These are phyloP conservation scores for Prorops nasuta DNA, from an alignment of 1,140 invertebrate genomes.

Conservation along the genomic window DNA sequence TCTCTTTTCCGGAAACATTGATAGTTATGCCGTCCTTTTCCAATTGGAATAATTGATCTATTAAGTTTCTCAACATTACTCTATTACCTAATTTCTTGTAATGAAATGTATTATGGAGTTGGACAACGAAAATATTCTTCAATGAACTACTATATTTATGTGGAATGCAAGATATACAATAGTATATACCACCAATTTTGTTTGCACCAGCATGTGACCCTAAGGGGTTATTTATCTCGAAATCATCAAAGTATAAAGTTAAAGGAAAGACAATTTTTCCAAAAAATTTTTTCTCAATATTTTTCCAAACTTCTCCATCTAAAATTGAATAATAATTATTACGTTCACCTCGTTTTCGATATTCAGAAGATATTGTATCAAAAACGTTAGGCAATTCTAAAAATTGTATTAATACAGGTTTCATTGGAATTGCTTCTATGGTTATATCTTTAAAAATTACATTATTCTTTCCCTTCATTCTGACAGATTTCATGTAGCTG, in stretches of 20 bases:
- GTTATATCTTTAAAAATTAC: too few species aligned
- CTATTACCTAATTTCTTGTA: too few species aligned
- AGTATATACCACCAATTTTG: too few species aligned
- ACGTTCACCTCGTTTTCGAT: not conserved
- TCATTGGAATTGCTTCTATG: not conserved
- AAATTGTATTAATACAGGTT: not conserved
- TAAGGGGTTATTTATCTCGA: conserved; percentile 9
- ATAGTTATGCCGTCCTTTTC: too few species aligned
- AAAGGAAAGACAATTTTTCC: conserved; percentile 8
- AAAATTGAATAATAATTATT: not conserved
- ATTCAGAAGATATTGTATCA: not conserved
- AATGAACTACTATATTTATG: conserved; percentile 1
- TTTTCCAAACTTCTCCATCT: conserved; percentile 11
- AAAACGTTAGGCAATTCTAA: not conserved
- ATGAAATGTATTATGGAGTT: too few species aligned
- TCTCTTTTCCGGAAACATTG: too few species aligned
- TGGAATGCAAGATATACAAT: too few species aligned
- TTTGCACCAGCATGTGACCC: conserved; percentile 5
- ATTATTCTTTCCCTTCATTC: too few species aligned
- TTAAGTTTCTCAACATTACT: too few species aligned
- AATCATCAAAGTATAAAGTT: conserved; percentile 15
- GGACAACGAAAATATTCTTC: conserved; percentile 11
- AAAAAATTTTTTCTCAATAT: conserved; percentile 5
- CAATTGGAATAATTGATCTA: too few species aligned
- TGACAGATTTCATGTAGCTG: too few species aligned